Evolutionary conservation across 23 tunicate species (phyloP), one percentile per base, ranked within the genome.

Genomic region (Botrylloides violaceus): DNA sequence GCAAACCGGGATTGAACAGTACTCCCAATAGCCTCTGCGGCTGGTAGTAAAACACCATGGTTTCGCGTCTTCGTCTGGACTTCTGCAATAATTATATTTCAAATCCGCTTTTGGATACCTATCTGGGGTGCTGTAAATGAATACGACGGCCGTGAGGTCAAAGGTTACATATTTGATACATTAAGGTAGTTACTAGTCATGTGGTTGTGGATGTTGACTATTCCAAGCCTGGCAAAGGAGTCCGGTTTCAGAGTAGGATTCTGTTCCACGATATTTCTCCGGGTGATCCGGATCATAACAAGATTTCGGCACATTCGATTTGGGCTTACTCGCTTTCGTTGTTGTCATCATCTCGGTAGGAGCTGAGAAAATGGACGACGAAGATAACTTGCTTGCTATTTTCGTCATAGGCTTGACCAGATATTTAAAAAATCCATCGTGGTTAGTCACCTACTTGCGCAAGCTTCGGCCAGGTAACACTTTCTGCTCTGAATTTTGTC

Each of bases 11-110:
- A 75, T 56, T 29, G 66, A 49, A 31, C 89, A 83, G 48, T 76
- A 39, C 37, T 83, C 89, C 82, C 82, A 77, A 9, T 33, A 36
- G 30, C n/a, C 27, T 12, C 59, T 43, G 2, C 76, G 12, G 22
- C 57, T 70, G 30, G 76, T 76, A 6, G 77, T 70, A 38, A 66
- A 78, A 43, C 89, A 83, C 89, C 89, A 83, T 3, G 81, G 77
- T 2, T 9, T 38, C 47, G 27, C n/a, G 55, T 57, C 77, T 4
- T 21, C n/a, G 61, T 83, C 89, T 31, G 89, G 89, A 5, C 70
- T 70, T 20, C 89, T 71, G 36, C 89, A 83, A 59, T 66, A 66
- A 29, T 83, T 83, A 38, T 77, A 65, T 7, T 71, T 66, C 71
- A 83, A 36, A 7, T 74, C 77, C 3, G 31, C 26, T 34, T 59